phyloP scores from a whole-genome alignment of 2,888 invertebrate genomes.

The Hylaea fasciaria region DNA sequence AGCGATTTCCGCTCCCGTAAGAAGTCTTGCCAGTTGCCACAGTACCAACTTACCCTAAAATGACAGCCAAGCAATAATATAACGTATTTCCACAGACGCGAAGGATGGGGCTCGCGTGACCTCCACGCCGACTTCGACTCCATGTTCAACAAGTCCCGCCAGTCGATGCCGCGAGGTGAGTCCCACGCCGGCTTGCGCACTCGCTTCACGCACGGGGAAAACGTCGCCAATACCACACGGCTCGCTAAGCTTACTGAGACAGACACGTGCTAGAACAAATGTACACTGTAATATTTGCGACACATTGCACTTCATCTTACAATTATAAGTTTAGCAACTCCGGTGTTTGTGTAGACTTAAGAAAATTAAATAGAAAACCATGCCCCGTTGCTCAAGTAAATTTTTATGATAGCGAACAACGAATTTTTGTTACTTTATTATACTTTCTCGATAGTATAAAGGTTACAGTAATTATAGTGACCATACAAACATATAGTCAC shows the following conservation, averaged over 20 bases:
- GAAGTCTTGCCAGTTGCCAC: slow-evolving; percentile 1
- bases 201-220: slow-evolving; percentile 64
- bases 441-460: too few species aligned
- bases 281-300: slow-evolving; percentile 31
- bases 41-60: neutral
- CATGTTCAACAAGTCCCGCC: slow-evolving; percentile 86
- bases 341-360: too few species aligned
- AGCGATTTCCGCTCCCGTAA: too few species aligned
- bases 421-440: too few species aligned
- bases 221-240: slow-evolving; percentile 70
- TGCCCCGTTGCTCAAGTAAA: too few species aligned
- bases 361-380: too few species aligned
- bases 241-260: slow-evolving; percentile 39
- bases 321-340: neutral
- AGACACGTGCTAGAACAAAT: slow-evolving; percentile 27
- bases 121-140: slow-evolving; percentile 90
- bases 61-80: neutral
- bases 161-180: slow-evolving; percentile 89
- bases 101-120: slow-evolving; percentile 87
- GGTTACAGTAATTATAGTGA: too few species aligned
- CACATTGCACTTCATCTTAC: slow-evolving; percentile 9
- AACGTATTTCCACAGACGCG: slow-evolving; percentile 63
- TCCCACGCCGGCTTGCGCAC: slow-evolving; percentile 48
- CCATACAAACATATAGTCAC: too few species aligned
- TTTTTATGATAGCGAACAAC: too few species aligned